These are phyloP conservation scores for Eptesicus fuscus DNA, from an alignment of 2,113 vertebrate species.

Conservation along the genomic window DNA sequence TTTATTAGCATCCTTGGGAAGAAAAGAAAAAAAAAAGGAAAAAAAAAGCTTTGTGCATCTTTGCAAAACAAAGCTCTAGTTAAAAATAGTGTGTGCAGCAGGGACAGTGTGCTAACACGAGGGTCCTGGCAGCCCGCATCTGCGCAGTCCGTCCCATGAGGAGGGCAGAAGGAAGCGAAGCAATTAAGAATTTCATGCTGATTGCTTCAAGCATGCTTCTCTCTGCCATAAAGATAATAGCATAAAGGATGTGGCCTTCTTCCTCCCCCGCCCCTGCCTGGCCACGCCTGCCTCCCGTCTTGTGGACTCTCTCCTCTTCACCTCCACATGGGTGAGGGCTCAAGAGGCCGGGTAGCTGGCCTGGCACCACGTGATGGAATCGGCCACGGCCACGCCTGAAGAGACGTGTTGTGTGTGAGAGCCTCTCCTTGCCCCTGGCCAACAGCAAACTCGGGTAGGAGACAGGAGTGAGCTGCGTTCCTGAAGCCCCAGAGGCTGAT, in stretches of 20 bases:
- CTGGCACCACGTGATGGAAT: neutral
- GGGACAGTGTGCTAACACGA: constrained; percentile 78
- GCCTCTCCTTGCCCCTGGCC: neutral
- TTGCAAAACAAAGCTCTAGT: constrained; percentile 80
- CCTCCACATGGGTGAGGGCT: neutral
- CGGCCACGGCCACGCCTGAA: neutral
- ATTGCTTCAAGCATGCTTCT: constrained; percentile 92
- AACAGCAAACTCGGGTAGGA: neutral
- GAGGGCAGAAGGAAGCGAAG: constrained; percentile 87
- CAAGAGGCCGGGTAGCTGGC: neutral
- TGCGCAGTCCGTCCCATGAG: constrained; percentile 87
- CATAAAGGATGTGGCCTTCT: constrained; percentile 80
- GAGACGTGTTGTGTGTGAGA: neutral
- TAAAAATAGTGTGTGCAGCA: constrained; percentile 75
- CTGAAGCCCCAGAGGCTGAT: neutral
- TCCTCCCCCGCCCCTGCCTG: constrained; percentile 42
- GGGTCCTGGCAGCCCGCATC: constrained; percentile 84
- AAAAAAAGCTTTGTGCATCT: constrained; percentile 74
- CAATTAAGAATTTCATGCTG: constrained; percentile 95
- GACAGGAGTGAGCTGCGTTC: neutral
- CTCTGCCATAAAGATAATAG: constrained; percentile 90
- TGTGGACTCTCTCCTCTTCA: neutral
- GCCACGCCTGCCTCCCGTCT: constrained; percentile 3
- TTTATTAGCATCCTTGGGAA: constrained; percentile 68
- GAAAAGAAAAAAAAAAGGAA: neutral